Percentiles rank a stretch among this genome's conserved stretches.
These are phyloP conservation scores for Anthrax anthrax DNA, from an alignment of 2,888 invertebrate species.

Conservation along the genomic window DNA sequence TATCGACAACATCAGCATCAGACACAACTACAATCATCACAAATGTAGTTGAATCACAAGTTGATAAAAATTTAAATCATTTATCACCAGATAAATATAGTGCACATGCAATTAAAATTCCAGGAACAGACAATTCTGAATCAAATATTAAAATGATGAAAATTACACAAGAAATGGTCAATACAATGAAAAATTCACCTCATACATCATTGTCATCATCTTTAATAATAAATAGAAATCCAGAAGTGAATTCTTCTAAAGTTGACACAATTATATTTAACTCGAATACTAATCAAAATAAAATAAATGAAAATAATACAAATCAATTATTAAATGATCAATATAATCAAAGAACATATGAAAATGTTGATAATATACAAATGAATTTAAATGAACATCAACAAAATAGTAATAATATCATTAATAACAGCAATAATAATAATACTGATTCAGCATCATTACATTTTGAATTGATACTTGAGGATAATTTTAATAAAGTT, in stretches of 20 bases:
- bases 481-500: constrained; percentile 26
- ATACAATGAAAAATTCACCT: neutral
- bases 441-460: constrained; percentile 30
- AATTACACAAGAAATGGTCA: constrained; percentile 3
- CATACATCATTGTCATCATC: neutral
- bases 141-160: constrained; percentile 8
- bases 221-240: no score
- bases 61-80: constrained; percentile 8
- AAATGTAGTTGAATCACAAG: neutral
- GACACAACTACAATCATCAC: no score
- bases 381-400: constrained; percentile 8
- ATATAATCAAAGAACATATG: constrained; percentile 6
- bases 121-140: constrained; percentile 3
- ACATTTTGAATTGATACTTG: constrained; percentile 33
- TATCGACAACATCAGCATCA: neutral
- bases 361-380: constrained; percentile 5
- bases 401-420: constrained; percentile 4
- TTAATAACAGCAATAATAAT: neutral
- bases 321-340: constrained; percentile 7
- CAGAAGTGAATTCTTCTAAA: neutral
- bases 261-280: no score
- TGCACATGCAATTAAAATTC: constrained; percentile 3
- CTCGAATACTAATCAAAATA: neutral
- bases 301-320: constrained; percentile 2
- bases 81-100: constrained; percentile 7